Evolutionary conservation across 2,797 vertebrate genomes (phyloP), one percentile per base, ranked within the genome.

Genomic region (Eospalax fontanierii): DNA sequence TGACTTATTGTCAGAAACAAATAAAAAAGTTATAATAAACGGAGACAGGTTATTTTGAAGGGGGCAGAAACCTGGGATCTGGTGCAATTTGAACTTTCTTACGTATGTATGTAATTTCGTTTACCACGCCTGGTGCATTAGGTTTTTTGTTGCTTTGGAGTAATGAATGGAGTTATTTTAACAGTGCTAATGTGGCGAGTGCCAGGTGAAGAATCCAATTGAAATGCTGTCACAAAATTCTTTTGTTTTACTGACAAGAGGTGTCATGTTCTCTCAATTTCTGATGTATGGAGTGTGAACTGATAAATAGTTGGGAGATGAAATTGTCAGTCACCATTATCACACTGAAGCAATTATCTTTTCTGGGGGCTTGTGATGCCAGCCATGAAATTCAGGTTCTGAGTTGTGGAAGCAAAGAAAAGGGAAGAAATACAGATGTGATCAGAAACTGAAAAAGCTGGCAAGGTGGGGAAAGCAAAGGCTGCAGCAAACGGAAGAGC

Each of bases 241-340:
- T 96, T 98, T 91, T 98, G 97, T 97, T 97, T 95, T 97, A 57
- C 92, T 98, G 98, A 98, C 97, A 96, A 88, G 97, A 95, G 87
- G 90, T 98, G 98, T 98, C 98, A 96, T 97, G 97, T 98, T 98
- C 98, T 97, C 59, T 96, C 96, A 98, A 96, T 98, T 98, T 97
- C 97, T 68, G 90, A 97, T 46, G 96, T 80, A 95, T 96, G 73
- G 95, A 98, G 97, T 96, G 85, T 97, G 68, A 95, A 87, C 97
- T 97, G 98, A 97, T 97, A 98, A 98, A 98, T 91, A 97, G 97
- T 97, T 98, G 87, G 54, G 90, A 98, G 98, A 98, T 98, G 98
- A 97, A 97, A 97, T 89, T 98, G 98, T 98, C 98, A 98, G 95
- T 98, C 98, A 98, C 95, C 93, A 98, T 98, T 97, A 98, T 89